phyloP scores from a whole-genome alignment of 2,113 vertebrate species.

The Furnarius figulus region DNA sequence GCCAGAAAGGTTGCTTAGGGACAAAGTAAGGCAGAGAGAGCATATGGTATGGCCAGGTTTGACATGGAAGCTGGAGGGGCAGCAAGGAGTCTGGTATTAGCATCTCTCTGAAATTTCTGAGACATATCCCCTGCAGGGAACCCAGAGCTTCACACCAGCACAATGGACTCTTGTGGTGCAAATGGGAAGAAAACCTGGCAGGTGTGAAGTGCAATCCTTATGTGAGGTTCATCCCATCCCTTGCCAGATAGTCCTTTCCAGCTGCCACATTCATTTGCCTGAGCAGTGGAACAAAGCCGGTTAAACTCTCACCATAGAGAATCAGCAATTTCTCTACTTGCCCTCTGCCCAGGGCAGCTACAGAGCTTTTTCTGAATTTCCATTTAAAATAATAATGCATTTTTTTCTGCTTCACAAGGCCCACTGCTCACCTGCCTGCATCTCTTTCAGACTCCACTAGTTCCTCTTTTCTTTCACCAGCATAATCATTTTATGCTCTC shows the following conservation, averaged over 20 bases:
- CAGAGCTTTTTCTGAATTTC: constrained; percentile 50
- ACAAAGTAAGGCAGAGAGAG: background rate
- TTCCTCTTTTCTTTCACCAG: constrained; percentile 32
- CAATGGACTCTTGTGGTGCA: background rate
- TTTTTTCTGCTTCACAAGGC: constrained; percentile 56
- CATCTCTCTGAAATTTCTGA: background rate
- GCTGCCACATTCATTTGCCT: background rate
- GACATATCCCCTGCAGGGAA: background rate
- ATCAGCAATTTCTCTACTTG: constrained; percentile 19
- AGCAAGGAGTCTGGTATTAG: background rate
- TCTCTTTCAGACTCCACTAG: constrained; percentile 37
- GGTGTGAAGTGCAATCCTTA: background rate
- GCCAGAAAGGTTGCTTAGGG: background rate
- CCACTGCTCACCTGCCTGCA: constrained; percentile 46
- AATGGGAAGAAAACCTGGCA: background rate
- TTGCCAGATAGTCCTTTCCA: background rate
- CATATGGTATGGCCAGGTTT: background rate
- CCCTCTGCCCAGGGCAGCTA: background rate
- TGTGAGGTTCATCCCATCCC: background rate
- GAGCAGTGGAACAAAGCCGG: background rate
- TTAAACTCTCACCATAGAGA: background rate
- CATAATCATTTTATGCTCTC: constrained; percentile 29
- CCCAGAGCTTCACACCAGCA: background rate
- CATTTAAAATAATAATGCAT: constrained; percentile 69
- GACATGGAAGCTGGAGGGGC: background rate